A percentile compares a stretch with the other conserved stretches of the same genome.
Conservation (phyloP, 2,888 invertebrate species). For the Blera fallax region DNA sequence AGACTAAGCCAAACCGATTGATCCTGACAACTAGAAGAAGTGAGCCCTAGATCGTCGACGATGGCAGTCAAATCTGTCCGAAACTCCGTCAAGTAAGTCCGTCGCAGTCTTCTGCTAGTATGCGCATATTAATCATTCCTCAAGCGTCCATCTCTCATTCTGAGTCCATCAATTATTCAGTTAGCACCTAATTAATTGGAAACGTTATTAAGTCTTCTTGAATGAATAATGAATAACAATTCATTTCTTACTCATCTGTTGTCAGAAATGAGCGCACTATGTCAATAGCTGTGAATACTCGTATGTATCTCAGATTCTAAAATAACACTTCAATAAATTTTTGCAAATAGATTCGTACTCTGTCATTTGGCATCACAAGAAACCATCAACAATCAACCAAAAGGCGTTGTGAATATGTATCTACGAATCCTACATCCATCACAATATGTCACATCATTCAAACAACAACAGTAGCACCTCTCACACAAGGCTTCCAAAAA, state of each 20-base stretch:
- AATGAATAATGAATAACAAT: background rate
- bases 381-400: background rate
- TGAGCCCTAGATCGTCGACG: too few relatives aligned
- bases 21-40: too few relatives aligned
- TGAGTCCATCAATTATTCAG: too few relatives aligned
- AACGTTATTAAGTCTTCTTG: background rate
- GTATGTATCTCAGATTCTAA: background rate
- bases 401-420: background rate
- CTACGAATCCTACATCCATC: background rate
- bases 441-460: slow-evolving; percentile 8
- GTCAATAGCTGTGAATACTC: background rate
- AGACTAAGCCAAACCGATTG: too few relatives aligned
- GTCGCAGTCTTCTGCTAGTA: too few relatives aligned
- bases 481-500: slow-evolving; percentile 35
- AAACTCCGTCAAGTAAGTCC: too few relatives aligned
- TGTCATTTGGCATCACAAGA: background rate
- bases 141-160: too few relatives aligned
- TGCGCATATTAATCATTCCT: too few relatives aligned
- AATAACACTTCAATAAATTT: background rate
- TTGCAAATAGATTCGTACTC: background rate
- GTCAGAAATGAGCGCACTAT: background rate
- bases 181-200: background rate
- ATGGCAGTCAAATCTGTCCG: too few relatives aligned
- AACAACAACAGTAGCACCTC: background rate
- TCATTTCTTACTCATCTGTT: background rate